These are phyloP conservation scores for Oreochromis aureus DNA, from an alignment of 2,113 vertebrate species.

Conservation along the genomic window DNA sequence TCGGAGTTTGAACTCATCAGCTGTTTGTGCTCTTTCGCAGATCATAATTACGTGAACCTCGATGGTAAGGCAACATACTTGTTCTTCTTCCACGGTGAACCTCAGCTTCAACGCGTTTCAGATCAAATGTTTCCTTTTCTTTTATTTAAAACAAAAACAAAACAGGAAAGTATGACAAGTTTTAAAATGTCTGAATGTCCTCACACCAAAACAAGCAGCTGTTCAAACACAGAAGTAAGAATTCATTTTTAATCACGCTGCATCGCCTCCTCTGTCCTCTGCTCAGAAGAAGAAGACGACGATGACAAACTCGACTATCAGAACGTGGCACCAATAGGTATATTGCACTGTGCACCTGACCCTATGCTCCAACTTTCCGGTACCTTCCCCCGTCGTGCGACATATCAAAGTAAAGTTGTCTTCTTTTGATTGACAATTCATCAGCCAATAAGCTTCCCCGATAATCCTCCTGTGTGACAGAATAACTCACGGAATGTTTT, in stretches of 20 bases:
- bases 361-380: not conserved
- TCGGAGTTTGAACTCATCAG: not conserved
- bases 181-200: not conserved
- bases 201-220: not conserved
- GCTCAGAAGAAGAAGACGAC: not conserved
- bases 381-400: not conserved
- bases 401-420: not conserved
- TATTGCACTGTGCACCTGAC: not conserved
- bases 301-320: not conserved
- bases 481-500: not conserved
- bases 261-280: not conserved
- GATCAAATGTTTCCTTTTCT: not conserved
- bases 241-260: not conserved
- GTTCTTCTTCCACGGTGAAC: not conserved
- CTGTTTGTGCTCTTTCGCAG: not conserved
- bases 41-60: slow-evolving; percentile 40
- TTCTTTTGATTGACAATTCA: not conserved
- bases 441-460: not conserved
- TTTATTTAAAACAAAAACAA: not conserved
- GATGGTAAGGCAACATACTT: not conserved
- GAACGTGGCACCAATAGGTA: not conserved
- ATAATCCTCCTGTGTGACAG: not conserved
- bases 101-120: not conserved
- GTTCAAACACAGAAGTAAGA: not conserved
- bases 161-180: not conserved